Base-by-base conservation (phyloP, 2,888 invertebrate genomes). In the Lapara coniferarum region DNA sequence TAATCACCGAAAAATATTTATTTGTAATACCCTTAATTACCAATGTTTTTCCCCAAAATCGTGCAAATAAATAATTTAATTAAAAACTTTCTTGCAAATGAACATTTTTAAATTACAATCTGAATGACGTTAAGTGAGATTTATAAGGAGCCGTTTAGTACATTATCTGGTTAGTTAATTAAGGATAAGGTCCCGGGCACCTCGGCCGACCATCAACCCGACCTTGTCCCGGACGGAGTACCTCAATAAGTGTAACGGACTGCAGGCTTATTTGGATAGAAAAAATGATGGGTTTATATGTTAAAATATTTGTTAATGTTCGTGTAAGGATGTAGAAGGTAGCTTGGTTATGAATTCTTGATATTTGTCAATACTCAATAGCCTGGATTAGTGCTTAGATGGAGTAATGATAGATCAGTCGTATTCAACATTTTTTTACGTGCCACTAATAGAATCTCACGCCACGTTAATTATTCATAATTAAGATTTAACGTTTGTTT, bases 121-220 rank as follows among this genome's bases (percentile, higher is more conserved):
- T 53, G 16, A 8, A 52, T 19, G 8, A 12, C 30, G 57, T 57
- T 30, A 57, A 57, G 57, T 19, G 19, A 46, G 46, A 63, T 46
- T 63, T 19, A 19, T 46, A 49, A 44, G 13, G 13, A 57, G 30
- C 25, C 57, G 30, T 10, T 25, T 25, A 7, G 57, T n/a, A n/a
- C 10, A 44, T 58, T 58, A 46, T 16, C 13, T 46, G 46, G 59
- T 63, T 55, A 16, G 53, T 16, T 55, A 55, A 55, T 55, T 55
- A 55, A 55, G 53, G 53, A 16, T 55, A 55, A 55, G 53, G 53
- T 16, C 53, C 52, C 16, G 53, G 51, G 51, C 4, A 16, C 10
- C 7, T 19, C 16, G 16, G 53, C 16, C 53, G 16, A 55, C 53
- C 53, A 19, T 55, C 53, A 55, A 16, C 16, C 16, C 16, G 53